A percentile compares a stretch with the other conserved stretches of the same genome.
Evolutionary conservation across 37 sponge, comb jelly and placozoan species (phyloP).

Genomic region (Bolinopsis microptera): DNA sequence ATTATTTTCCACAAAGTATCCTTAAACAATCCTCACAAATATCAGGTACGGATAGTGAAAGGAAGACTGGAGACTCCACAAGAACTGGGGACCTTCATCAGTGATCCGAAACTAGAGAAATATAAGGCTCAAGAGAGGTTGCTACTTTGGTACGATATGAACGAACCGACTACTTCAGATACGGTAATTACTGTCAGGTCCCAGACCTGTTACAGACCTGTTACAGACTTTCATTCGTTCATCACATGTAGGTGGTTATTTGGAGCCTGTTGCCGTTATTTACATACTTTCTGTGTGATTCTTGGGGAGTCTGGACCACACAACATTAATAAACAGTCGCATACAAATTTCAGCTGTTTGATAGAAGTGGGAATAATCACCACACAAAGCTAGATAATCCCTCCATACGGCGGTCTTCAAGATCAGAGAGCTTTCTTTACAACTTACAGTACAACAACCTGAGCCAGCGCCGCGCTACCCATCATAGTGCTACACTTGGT

Average conservation of each 20-base stretch:
- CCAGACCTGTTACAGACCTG: no score
- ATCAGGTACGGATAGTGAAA: slow-evolving; percentile 3
- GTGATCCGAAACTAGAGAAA: slow-evolving; percentile 28
- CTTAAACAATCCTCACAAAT: no score
- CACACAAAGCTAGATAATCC: not conserved
- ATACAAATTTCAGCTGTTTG: not conserved
- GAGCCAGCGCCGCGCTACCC: not conserved
- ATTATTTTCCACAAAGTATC: no score
- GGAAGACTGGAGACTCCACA: not conserved
- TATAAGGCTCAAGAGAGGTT: not conserved
- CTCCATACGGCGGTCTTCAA: not conserved
- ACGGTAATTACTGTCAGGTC: slow-evolving; percentile 9
- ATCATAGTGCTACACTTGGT: no score
- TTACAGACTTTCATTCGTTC: no score
- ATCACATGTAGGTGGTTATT: no score
- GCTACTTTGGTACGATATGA: slow-evolving; percentile 43
- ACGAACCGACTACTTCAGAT: not conserved
- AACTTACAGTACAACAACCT: not conserved
- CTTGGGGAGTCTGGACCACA: not conserved
- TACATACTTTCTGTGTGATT: not conserved
- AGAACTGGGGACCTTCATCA: not conserved
- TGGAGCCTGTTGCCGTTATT: no score
- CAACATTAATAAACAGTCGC: not conserved
- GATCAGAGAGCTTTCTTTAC: not conserved
- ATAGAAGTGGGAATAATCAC: not conserved